These are phyloP conservation scores for Clivina fossor DNA, from an alignment of 2,888 invertebrate genomes.

Conservation along the genomic window DNA sequence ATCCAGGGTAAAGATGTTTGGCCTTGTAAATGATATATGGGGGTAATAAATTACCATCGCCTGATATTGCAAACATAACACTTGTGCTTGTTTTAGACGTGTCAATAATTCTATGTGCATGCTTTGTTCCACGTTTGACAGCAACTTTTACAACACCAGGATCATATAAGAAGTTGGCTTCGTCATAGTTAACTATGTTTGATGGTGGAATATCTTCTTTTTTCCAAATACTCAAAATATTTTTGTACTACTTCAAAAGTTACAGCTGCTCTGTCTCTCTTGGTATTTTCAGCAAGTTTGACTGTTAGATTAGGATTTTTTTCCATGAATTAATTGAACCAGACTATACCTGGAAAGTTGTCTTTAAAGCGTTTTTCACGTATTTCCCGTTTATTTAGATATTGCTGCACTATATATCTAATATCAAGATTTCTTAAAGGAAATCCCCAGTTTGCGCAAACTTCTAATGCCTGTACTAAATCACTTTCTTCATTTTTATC, in stretches of 20 bases:
- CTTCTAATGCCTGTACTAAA: too few relatives aligned
- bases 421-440: too few relatives aligned
- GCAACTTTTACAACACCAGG: slow-evolving; percentile 16
- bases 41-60: slow-evolving; percentile 42
- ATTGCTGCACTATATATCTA: too few relatives aligned
- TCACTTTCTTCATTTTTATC: too few relatives aligned
- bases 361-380: too few relatives aligned
- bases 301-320: neutral
- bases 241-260: slow-evolving; percentile 34
- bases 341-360: too few relatives aligned
- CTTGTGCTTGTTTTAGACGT: slow-evolving; percentile 34
- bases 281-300: slow-evolving; percentile 20
- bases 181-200: slow-evolving; percentile 10
- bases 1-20: slow-evolving; percentile 41
- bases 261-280: too few relatives aligned
- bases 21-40: slow-evolving; percentile 45
- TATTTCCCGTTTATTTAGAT: too few relatives aligned
- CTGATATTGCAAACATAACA: slow-evolving; percentile 44
- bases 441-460: too few relatives aligned
- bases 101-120: slow-evolving; percentile 35
- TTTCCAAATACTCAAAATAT: slow-evolving; percentile 24
- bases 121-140: slow-evolving; percentile 28
- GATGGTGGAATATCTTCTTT: neutral
- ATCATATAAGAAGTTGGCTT: slow-evolving; percentile 1
- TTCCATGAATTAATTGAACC: neutral